phyloP scores from a whole-genome alignment of 2,888 invertebrate species.

The Amaurobius ferox region DNA sequence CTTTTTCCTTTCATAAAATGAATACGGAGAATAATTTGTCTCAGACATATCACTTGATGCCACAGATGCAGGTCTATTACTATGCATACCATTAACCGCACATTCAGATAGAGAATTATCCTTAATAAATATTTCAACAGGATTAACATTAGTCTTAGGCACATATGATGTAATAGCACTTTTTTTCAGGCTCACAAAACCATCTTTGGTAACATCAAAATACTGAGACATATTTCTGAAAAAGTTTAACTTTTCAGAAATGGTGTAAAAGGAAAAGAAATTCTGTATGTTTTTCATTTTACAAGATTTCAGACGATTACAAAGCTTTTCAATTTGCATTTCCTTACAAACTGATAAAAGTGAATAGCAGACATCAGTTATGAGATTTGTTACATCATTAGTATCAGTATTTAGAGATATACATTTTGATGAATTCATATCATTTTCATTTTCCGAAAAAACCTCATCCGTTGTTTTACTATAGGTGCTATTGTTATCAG shows the following conservation, averaged over 20 bases:
- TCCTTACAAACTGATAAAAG: not conserved
- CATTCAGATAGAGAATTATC: not conserved
- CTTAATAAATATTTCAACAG: not conserved
- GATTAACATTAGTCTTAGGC: not conserved
- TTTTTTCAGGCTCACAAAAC: not conserved
- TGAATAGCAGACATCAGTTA: not conserved
- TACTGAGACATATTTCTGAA: not conserved
- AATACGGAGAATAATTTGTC: too few species aligned
- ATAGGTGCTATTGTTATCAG: too few species aligned
- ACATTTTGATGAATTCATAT: not conserved
- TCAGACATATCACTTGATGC: too few species aligned
- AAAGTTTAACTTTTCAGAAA: not conserved
- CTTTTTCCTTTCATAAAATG: too few species aligned
- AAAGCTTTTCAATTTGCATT: not conserved
- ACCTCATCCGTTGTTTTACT: too few species aligned
- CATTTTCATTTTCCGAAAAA: too few species aligned
- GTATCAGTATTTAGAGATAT: not conserved
- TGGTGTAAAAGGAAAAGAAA: not conserved
- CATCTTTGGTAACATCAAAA: not conserved
- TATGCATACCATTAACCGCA: not conserved
- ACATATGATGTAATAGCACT: not conserved
- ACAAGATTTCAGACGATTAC: not conserved
- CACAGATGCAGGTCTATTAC: not conserved
- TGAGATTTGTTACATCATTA: not conserved
- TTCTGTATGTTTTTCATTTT: not conserved